phyloP scores from a whole-genome alignment of 2,113 vertebrate genomes.

The Bostrychus sinensis region DNA sequence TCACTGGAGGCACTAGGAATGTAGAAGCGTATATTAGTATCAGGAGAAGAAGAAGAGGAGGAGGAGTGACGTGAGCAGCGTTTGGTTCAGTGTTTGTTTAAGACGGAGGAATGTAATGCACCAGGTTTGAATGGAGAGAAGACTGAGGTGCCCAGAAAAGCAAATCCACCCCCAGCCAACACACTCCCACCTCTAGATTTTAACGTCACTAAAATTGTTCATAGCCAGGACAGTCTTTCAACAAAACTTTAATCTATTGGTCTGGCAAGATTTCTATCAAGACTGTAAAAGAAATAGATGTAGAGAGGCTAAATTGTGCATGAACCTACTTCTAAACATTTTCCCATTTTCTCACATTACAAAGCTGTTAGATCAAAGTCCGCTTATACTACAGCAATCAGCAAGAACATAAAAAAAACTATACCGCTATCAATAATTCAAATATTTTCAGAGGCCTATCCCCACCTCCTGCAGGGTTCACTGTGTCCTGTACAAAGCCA shows the following conservation, averaged over 20 bases:
- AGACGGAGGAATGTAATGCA: conserved; percentile 64
- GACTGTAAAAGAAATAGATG: too few species aligned
- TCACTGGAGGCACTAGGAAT: conserved; percentile 42
- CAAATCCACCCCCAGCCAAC: conserved; percentile 5
- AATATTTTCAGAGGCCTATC: neutral
- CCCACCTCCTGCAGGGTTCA: neutral
- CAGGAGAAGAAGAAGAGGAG: neutral
- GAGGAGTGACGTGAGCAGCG: conserved; percentile 7
- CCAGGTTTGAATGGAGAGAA: conserved; percentile 34
- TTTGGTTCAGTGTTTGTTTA: conserved; percentile 55
- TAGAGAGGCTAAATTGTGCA: too few species aligned
- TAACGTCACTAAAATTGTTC: neutral
- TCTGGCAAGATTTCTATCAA: too few species aligned
- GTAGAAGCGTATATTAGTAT: conserved; percentile 17
- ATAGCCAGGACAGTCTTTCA: too few species aligned
- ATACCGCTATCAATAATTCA: neutral
- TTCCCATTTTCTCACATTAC: too few species aligned
- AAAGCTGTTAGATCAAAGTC: neutral
- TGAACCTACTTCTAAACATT: too few species aligned
- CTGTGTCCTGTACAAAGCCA: neutral
- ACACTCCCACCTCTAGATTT: neutral
- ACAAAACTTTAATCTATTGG: too few species aligned
- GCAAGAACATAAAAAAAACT: neutral
- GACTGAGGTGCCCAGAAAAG: conserved; percentile 52
- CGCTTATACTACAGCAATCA: neutral